Evolutionary conservation across 2,888 invertebrate genomes (phyloP).

Genomic region (Epinotia ramella): DNA sequence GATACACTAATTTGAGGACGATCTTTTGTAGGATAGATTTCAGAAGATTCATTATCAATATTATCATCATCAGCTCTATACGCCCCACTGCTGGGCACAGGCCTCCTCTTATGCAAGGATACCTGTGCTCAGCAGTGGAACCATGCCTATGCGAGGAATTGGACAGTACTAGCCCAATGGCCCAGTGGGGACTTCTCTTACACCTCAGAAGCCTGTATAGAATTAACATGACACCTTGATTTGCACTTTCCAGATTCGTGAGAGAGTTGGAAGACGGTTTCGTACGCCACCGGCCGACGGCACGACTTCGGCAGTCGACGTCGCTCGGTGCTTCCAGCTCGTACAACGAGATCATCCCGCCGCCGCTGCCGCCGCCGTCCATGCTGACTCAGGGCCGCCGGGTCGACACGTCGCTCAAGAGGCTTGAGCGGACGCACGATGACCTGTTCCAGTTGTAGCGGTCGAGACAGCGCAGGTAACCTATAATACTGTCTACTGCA

Average conservation of each 20-base stretch:
- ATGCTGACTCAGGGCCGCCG: slow-evolving; percentile 92
- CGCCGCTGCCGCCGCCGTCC: slow-evolving; percentile 84
- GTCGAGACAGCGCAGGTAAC: slow-evolving; percentile 53
- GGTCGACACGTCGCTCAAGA: slow-evolving; percentile 92
- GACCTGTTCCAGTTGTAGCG: slow-evolving; percentile 97
- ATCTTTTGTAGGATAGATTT: background rate
- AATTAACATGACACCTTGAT: background rate
- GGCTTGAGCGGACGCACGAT: slow-evolving; percentile 93
- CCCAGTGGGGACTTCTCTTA: too few relatives aligned
- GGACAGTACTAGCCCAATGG: too few relatives aligned
- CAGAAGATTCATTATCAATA: too few relatives aligned
- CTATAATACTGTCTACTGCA: background rate
- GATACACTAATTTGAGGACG: background rate
- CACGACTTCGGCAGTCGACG: slow-evolving; percentile 84
- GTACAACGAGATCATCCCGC: slow-evolving; percentile 79
- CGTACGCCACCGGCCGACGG: slow-evolving; percentile 82
- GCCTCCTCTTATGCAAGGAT: too few relatives aligned
- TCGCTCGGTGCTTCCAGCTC: slow-evolving; percentile 80
- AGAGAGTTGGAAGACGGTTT: slow-evolving; percentile 83
- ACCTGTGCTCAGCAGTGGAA: too few relatives aligned
- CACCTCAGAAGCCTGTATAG: background rate
- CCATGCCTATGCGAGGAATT: too few relatives aligned
- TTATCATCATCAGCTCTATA: too few relatives aligned
- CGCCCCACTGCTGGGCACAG: too few relatives aligned
- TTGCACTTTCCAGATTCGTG: slow-evolving; percentile 78